These are phyloP conservation scores for Oceanodroma tethys DNA, from an alignment of 2,113 vertebrate species.

Conservation along the genomic window DNA sequence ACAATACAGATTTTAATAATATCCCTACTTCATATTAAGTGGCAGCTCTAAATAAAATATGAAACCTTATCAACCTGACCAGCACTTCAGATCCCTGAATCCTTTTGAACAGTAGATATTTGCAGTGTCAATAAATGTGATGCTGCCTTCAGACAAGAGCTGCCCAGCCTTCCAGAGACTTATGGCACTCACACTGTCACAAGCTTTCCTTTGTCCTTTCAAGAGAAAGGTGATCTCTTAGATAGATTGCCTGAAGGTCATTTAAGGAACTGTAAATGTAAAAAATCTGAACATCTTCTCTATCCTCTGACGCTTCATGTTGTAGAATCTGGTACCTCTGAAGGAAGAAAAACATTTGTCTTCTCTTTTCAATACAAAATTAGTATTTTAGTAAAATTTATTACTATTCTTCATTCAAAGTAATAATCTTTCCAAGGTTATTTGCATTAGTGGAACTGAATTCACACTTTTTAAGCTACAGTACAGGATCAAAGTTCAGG, in stretches of 20 bases:
- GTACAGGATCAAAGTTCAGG: neutral
- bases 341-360: neutral
- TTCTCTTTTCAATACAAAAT: neutral
- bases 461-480: neutral
- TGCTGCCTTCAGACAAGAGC: neutral
- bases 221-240: neutral
- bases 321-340: neutral
- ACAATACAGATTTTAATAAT: neutral
- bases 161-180: neutral
- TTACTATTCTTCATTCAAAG: neutral
- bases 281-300: neutral
- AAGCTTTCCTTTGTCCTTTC: neutral
- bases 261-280: neutral
- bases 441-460: neutral
- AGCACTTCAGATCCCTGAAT: neutral
- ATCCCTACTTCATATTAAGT: neutral
- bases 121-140: neutral
- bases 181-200: neutral
- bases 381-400: neutral
- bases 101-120: neutral
- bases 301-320: neutral
- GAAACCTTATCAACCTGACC: neutral
- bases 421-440: neutral
- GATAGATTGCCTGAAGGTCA: neutral
- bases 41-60: neutral